These are phyloP conservation scores for Poeciliopsis paucimaculata DNA, from an alignment of 2,797 vertebrate species.

Conservation along the genomic window DNA sequence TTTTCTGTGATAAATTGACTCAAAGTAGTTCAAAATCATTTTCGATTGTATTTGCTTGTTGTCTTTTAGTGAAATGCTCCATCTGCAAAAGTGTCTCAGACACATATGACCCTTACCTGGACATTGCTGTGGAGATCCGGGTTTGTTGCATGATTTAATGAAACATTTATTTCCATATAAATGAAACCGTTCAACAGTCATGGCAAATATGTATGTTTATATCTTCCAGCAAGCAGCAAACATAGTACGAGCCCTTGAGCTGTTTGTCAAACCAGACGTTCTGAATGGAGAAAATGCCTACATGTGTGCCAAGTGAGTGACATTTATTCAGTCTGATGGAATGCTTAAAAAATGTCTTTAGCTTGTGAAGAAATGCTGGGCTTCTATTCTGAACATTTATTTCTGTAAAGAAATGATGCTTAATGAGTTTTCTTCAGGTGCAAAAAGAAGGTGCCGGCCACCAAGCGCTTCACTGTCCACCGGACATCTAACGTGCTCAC, in stretches of 20 bases:
- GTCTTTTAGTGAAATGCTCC: slow-evolving; percentile 89
- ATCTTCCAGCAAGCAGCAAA: slow-evolving; percentile 87
- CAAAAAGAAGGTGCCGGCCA: slow-evolving; percentile 95
- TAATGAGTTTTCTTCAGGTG: slow-evolving; percentile 78
- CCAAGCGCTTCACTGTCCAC: slow-evolving; percentile 94
- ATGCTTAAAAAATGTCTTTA: slow-evolving; percentile 4
- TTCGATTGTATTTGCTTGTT: slow-evolving; percentile 8
- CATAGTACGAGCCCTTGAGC: slow-evolving; percentile 89
- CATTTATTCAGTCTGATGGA: neutral
- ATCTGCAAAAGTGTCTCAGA: slow-evolving; percentile 93
- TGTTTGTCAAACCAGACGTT: slow-evolving; percentile 92
- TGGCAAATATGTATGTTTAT: neutral
- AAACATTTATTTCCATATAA: neutral
- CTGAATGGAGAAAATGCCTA: slow-evolving; percentile 96
- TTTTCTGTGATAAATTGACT: neutral
- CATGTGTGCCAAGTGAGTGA: slow-evolving; percentile 92
- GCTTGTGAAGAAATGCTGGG: accelerated
- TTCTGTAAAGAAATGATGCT: neutral
- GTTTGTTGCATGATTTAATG: slow-evolving; percentile 68
- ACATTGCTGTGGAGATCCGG: slow-evolving; percentile 93
- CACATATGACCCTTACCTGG: slow-evolving; percentile 94
- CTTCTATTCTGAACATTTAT: neutral
- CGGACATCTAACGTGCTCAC: slow-evolving; percentile 92
- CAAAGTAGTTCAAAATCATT: neutral
- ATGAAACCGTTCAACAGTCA: neutral